These are phyloP conservation scores for Cynodonichthys magdalenae DNA, from an alignment of 2,797 vertebrate genomes.

Conservation along the genomic window DNA sequence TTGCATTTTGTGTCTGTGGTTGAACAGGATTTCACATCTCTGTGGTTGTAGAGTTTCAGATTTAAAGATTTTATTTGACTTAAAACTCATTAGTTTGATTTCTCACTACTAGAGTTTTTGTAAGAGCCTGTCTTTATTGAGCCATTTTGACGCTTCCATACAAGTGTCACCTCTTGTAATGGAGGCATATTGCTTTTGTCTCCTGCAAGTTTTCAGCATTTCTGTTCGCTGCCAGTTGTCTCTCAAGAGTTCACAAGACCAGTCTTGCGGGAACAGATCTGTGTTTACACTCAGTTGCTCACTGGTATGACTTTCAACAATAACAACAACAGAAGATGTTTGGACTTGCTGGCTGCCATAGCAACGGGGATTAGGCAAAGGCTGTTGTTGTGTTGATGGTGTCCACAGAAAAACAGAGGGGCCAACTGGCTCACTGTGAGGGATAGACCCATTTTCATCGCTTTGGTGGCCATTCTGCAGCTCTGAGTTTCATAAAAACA, in stretches of 20 bases:
- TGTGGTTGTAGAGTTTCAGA: not conserved
- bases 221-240: slow-evolving; percentile 71
- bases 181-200: slow-evolving; percentile 49
- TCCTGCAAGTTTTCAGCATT: slow-evolving; percentile 47
- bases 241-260: slow-evolving; percentile 72
- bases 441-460: slow-evolving; percentile 70
- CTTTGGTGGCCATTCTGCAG: slow-evolving; percentile 69
- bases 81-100: slow-evolving; percentile 13
- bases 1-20: slow-evolving; percentile 4
- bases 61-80: not conserved
- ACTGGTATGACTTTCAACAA: slow-evolving; percentile 89
- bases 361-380: slow-evolving; percentile 90
- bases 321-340: slow-evolving; percentile 98
- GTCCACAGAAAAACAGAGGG: slow-evolving; percentile 86
- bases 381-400: slow-evolving; percentile 90
- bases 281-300: slow-evolving; percentile 84
- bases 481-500: slow-evolving; percentile 82
- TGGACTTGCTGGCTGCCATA: slow-evolving; percentile 96
- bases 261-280: slow-evolving; percentile 78
- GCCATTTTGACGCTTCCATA: slow-evolving; percentile 23
- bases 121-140: not conserved
- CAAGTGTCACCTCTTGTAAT: slow-evolving; percentile 29
- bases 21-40: not conserved
- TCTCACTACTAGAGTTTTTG: slow-evolving; percentile 11
- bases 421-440: slow-evolving; percentile 67